Evolutionary conservation across 2,888 invertebrate species (phyloP).

Genomic region (Conistra vaccinii): DNA sequence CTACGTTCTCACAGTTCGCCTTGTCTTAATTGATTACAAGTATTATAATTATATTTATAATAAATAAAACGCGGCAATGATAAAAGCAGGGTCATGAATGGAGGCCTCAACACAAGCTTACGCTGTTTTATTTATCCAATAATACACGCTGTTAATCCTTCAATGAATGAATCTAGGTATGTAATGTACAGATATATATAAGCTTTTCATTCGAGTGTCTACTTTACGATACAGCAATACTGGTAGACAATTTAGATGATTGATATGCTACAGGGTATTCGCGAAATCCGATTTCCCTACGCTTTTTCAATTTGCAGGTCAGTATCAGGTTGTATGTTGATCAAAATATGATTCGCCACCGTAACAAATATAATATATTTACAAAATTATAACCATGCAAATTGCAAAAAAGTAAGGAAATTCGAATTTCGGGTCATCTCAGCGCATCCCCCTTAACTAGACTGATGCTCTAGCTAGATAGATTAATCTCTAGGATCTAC

Average conservation of each 20-base stretch:
- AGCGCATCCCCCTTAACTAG: neutral
- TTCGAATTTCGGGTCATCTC: too few species aligned
- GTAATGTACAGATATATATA: neutral
- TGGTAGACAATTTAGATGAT: neutral
- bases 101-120: conserved; percentile 11
- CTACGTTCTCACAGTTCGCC: conserved; percentile 71
- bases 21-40: conserved; percentile 70
- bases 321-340: too few species aligned
- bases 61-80: conserved; percentile 44
- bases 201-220: conserved; percentile 15
- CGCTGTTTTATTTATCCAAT: too few species aligned
- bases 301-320: too few species aligned
- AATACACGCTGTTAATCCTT: neutral
- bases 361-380: too few species aligned
- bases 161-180: neutral
- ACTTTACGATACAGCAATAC: neutral
- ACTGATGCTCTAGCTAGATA: neutral
- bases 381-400: too few species aligned
- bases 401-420: too few species aligned
- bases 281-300: too few species aligned
- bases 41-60: conserved; percentile 53
- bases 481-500: too few species aligned
- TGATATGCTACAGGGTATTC: too few species aligned
- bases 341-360: too few species aligned
- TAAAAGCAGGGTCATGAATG: conserved; percentile 16